phyloP scores from a whole-genome alignment of 2,113 vertebrate species.

The Chitala chitala region DNA sequence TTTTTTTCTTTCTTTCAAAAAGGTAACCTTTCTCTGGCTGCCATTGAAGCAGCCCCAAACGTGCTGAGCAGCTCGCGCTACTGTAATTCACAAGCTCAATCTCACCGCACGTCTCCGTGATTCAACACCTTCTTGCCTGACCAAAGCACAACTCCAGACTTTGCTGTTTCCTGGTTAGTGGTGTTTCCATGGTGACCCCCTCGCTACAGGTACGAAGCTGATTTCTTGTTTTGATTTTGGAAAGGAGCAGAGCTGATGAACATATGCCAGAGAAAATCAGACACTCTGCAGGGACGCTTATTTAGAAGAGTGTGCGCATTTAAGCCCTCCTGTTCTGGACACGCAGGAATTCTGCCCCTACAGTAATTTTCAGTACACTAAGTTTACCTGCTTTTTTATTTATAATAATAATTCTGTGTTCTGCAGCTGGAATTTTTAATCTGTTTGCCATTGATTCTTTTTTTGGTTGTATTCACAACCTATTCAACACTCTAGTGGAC shows the following conservation, averaged over 20 bases:
- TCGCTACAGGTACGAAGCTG: not conserved
- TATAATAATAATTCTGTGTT: not conserved
- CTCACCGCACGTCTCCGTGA: not conserved
- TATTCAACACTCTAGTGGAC: too few relatives aligned
- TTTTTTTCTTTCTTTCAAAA: too few relatives aligned
- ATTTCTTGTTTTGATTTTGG: slow-evolving; percentile 13
- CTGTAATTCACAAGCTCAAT: not conserved
- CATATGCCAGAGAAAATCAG: not conserved
- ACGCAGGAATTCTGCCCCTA: not conserved
- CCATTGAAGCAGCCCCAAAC: too few relatives aligned
- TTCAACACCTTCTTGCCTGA: not conserved
- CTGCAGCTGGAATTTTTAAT: not conserved
- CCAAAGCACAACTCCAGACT: not conserved
- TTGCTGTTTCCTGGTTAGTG: not conserved
- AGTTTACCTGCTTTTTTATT: too few relatives aligned
- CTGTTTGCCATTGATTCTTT: too few relatives aligned
- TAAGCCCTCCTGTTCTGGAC: not conserved
- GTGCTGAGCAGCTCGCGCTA: not conserved
- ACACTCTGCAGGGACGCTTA: not conserved
- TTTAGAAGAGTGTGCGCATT: not conserved
- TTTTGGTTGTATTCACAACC: too few relatives aligned
- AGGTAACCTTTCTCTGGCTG: too few relatives aligned
- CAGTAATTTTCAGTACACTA: not conserved
- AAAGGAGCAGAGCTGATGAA: not conserved
- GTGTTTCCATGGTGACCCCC: slow-evolving; percentile 21